A percentile compares a stretch with the other conserved stretches of the same genome.
Evolutionary conservation across 2,797 vertebrate genomes (phyloP).

Genomic region (Neopelma chrysocephalum): DNA sequence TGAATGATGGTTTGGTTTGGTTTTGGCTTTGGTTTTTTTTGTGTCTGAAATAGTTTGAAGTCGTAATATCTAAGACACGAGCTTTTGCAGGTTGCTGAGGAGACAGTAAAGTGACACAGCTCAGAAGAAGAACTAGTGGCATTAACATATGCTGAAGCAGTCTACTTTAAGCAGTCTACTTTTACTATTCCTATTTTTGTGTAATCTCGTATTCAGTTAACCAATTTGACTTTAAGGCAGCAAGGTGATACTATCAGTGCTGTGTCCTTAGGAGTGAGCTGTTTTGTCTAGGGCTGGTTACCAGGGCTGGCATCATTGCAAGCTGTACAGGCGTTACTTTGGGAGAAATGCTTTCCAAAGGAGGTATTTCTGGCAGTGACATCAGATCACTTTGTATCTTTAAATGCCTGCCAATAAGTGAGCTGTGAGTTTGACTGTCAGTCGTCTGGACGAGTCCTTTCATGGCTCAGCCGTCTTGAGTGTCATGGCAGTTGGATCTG

Average conservation of each 20-base stretch:
- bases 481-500: not conserved
- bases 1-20: not conserved
- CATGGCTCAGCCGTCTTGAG: not conserved
- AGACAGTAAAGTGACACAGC: not conserved
- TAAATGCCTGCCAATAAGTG: not conserved
- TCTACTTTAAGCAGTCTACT: not conserved
- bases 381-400: not conserved
- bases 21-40: not conserved
- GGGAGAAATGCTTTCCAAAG: not conserved
- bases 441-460: not conserved
- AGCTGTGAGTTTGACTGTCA: not conserved
- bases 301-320: not conserved
- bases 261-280: not conserved
- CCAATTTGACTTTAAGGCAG: not conserved
- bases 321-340: not conserved
- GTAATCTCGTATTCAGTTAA: not conserved
- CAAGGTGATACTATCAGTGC: not conserved
- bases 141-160: not conserved
- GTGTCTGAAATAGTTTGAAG: not conserved
- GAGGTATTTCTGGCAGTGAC: constrained; percentile 35
- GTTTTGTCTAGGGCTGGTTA: not conserved
- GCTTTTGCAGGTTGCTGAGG: not conserved
- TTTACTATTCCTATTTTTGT: not conserved
- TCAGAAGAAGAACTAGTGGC: not conserved
- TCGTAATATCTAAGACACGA: not conserved